Evolutionary conservation across 2,797 vertebrate genomes (phyloP), one percentile per base, ranked within the genome.

Genomic region (Taenioides sp.): DNA sequence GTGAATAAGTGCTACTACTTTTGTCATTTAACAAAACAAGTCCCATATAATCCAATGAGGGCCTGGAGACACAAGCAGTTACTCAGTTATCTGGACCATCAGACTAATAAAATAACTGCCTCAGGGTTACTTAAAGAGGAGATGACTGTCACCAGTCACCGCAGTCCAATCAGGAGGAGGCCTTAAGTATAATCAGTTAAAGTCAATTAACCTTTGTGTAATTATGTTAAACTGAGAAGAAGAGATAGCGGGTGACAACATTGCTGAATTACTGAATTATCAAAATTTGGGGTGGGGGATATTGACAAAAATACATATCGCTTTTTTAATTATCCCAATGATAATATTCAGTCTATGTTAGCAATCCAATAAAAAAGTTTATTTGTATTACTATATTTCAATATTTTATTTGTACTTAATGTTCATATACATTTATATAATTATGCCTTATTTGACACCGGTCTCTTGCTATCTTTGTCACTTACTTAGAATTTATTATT

Each of bases 11-110:
- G 43, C 2, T 17, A 43, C 40, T 62, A 82, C 76, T 82, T 69
- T n/a, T 60, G 77, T 74, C 75, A 74, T 72, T 76, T 49, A 65
- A 68, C 75, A 75, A 83, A 31, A 80, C 75, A 77, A 80, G 70
- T 62, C 69, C 64, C 50, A 49, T 9, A 18, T 80, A 81, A 88
- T 84, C 50, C 58, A 74, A 63, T 70, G 34, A 65, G 64, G 54
- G 61, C 0, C 22, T 72, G 64, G 71, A 70, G 72, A 70, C 25
- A 2, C 62, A n/a, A 34, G 3, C 52, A 70, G 57, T 14, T 14
- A 63, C 61, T 64, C 54, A 49, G 67, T 77, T 71, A 76, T 72
- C 69, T 71, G 64, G 70, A 20, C 4, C 65, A 69, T 17, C 65
- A 61, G 18, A 50, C 70, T 74, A 60, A 70, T 70, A 43, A 52